Conservation (phyloP, 2,113 vertebrate genomes). For the Baryphthengus martii region DNA sequence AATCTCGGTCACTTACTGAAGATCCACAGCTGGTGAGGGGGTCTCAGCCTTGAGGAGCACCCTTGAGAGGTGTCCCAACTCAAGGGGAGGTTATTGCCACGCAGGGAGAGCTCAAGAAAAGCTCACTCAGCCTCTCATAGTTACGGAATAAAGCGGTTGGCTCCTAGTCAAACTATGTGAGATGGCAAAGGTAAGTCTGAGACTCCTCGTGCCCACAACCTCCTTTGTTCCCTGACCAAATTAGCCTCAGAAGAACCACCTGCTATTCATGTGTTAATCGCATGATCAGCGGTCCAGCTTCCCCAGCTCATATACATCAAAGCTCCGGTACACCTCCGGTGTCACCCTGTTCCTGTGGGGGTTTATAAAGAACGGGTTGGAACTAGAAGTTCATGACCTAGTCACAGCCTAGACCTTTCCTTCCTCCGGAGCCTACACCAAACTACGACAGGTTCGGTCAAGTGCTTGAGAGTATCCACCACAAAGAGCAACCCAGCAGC, state of each 20-base stretch:
- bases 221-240: slow-evolving; percentile 16
- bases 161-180: neutral
- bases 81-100: neutral
- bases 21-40: neutral
- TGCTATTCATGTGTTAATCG: slow-evolving; percentile 43
- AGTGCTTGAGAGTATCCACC: neutral
- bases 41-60: neutral
- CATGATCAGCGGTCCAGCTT: neutral
- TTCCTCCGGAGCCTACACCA: neutral
- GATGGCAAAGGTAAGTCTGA: neutral
- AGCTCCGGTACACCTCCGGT: neutral
- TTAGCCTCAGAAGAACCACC: slow-evolving; percentile 2
- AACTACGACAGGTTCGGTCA: neutral
- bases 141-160: neutral
- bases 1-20: neutral
- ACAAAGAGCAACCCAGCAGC: neutral
- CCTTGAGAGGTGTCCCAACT: neutral
- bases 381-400: neutral
- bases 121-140: neutral
- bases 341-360: neutral
- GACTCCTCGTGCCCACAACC: slow-evolving; percentile 12
- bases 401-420: neutral
- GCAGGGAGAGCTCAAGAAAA: neutral
- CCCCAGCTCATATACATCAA: slow-evolving; percentile 12
- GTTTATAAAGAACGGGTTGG: neutral